Evolutionary conservation across 2,113 vertebrate species (phyloP).

Genomic region (Pelodiscus sinensis): DNA sequence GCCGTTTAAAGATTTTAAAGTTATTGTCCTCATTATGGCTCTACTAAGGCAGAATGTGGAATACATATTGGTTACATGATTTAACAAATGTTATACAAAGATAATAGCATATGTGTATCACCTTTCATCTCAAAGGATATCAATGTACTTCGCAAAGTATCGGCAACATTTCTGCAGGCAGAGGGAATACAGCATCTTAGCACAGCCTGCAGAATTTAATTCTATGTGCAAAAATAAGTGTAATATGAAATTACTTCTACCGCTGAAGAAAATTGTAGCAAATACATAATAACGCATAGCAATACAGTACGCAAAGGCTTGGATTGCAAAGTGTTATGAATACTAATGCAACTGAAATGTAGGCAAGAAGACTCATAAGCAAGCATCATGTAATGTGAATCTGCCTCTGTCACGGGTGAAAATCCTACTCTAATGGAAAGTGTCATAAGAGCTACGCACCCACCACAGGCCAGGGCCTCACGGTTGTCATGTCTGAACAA

Average conservation of each 20-base stretch:
- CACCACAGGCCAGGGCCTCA: neutral
- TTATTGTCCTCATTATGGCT: slow-evolving; percentile 43
- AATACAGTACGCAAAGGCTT: slow-evolving; percentile 29
- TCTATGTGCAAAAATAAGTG: slow-evolving; percentile 23
- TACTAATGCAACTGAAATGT: neutral
- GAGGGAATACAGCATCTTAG: neutral
- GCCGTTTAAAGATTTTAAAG: slow-evolving; percentile 21
- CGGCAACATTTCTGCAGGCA: slow-evolving; percentile 32
- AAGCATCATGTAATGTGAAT: neutral
- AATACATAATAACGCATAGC: slow-evolving; percentile 23
- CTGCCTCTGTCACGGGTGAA: neutral
- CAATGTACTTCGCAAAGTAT: slow-evolving; percentile 33
- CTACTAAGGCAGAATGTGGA: slow-evolving; percentile 35
- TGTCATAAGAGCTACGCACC: neutral
- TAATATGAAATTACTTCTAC: slow-evolving; percentile 5
- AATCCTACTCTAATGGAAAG: neutral
- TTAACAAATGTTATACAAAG: slow-evolving; percentile 34
- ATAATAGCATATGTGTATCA: slow-evolving; percentile 28
- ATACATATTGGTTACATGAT: neutral
- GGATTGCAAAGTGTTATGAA: slow-evolving; percentile 8
- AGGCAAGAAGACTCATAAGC: slow-evolving; percentile 8
- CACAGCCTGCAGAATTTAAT: slow-evolving; percentile 27
- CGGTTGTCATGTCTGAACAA: neutral
- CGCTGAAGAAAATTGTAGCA: neutral
- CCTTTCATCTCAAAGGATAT: slow-evolving; percentile 28